A percentile compares a stretch with the other conserved stretches of the same genome.
These are phyloP conservation scores for Pediacus dermestoides DNA, from an alignment of 2,888 invertebrate genomes.

Conservation along the genomic window DNA sequence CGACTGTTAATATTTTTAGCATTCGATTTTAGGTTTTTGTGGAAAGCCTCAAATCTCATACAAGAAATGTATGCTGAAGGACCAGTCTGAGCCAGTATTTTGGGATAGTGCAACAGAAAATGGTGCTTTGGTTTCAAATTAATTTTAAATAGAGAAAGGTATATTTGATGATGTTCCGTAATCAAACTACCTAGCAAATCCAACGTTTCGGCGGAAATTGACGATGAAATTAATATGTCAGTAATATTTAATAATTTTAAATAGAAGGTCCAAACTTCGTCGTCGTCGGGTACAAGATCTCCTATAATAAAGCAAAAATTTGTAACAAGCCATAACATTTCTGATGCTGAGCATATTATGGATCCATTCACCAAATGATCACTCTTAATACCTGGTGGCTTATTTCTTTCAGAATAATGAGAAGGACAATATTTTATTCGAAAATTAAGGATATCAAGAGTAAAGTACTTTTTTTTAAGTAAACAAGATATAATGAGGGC, in stretches of 20 bases:
- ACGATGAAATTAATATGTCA: not conserved
- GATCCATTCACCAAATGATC: conserved; percentile 16
- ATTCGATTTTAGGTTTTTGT: too few species aligned
- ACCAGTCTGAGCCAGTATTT: too few species aligned
- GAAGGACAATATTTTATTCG: conserved; percentile 17
- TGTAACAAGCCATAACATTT: conserved; percentile 17
- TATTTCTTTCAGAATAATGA: conserved; percentile 19
- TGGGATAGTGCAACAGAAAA: conserved; percentile 2
- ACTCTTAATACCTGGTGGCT: conserved; percentile 15
- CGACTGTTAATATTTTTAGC: conserved; percentile 4
- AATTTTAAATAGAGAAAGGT: not conserved
- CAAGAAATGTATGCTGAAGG: too few species aligned
- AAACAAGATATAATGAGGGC: conserved; percentile 13
- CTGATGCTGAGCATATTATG: conserved; percentile 18
- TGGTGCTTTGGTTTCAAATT: conserved; percentile 1
- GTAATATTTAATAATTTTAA: conserved; percentile 9
- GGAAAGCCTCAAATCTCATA: too few species aligned
- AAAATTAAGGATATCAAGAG: conserved; percentile 16
- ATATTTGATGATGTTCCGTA: not conserved
- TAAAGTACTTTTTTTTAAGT: conserved; percentile 16
- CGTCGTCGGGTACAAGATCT: conserved; percentile 13
- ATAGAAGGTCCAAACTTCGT: conserved; percentile 15
- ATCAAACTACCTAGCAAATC: not conserved
- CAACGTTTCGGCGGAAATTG: not conserved
- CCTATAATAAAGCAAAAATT: conserved; percentile 18